Evolutionary conservation across 2,888 invertebrate species (phyloP).

Genomic region (Tipula unca): DNA sequence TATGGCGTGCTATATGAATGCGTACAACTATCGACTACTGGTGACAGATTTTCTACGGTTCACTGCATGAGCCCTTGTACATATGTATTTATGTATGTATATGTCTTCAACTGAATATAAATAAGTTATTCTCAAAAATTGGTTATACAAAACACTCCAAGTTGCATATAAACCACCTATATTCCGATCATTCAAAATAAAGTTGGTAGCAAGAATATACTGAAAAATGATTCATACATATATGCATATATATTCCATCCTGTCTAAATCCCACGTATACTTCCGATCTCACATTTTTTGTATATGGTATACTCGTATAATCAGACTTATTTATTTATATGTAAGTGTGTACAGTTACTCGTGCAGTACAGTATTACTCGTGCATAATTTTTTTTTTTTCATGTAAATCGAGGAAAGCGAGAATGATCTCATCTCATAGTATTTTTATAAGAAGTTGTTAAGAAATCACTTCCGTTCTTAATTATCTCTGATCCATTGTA

Average conservation of each 20-base stretch:
- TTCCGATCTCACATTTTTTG: constrained; percentile 14
- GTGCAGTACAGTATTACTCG: no score
- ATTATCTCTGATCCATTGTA: not conserved
- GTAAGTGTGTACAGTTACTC: not conserved
- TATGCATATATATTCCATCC: no score
- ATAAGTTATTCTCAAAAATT: no score
- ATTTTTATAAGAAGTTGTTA: not conserved
- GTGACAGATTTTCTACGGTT: no score
- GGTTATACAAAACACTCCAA: no score
- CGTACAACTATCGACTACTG: no score
- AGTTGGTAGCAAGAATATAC: not conserved
- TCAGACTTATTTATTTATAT: not conserved
- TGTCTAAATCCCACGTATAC: not conserved
- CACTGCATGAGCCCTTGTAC: no score
- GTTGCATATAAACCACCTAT: no score
- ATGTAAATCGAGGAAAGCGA: not conserved
- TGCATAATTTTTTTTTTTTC: not conserved
- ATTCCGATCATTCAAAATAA: not conserved
- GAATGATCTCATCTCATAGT: not conserved
- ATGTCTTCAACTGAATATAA: no score
- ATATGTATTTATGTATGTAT: no score
- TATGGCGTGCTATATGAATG: no score
- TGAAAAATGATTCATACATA: not conserved
- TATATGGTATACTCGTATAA: not conserved
- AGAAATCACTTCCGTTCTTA: constrained; percentile 8